Base-by-base conservation (phyloP, 2,113 vertebrate genomes). In the Larimichthys crocea region DNA sequence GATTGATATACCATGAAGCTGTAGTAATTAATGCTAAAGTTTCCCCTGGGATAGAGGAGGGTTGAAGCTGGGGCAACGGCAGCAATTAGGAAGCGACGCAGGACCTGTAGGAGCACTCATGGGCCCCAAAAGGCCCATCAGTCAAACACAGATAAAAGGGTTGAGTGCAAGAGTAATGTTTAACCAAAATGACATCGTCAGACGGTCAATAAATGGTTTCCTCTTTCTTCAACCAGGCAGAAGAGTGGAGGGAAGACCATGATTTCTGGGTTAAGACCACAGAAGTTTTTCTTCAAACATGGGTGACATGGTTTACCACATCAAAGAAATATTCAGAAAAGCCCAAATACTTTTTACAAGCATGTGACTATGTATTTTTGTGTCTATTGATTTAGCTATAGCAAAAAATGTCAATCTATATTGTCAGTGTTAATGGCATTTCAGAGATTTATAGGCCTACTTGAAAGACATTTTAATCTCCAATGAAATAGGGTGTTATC, bases 101-200 rank as follows among this genome's bases (percentile, higher is more conserved):
- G 92, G 83, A 86, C 86, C 91, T 92, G 91, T 71, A 79, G 76
- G 88, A 89, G 85, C 88, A 83, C 90, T 90, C 82, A 77, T 72
- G 57, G 74, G 64, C 85, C 90, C 80, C 84, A 79, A 72, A 88
- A 90, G 91, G 35, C 77, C 81, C 91, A 93, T 95, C 88, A 86
- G 40, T 95, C 93, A 94, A 42, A 53, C 40, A 11, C 78, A 92
- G 93, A 94, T 94, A 92, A 94, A 94, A 92, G 88, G 81, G 77
- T 49, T 91, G 83, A 92, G 82, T 71, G 74, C 76, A 83, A 88
- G 88, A 85, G 70, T 82, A 79, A 86, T 76, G 82, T 90, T 92
- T 82, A 88, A 94, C 91, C 79, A 80, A 90, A 89, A 83, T 62
- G 76, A 81, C 69, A 55, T 20, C 19, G 83, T 88, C 87, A 88